Evolutionary conservation across 2,888 invertebrate genomes (phyloP), one percentile per base, ranked within the genome.

Genomic region (Drosophila peninsularis): DNA sequence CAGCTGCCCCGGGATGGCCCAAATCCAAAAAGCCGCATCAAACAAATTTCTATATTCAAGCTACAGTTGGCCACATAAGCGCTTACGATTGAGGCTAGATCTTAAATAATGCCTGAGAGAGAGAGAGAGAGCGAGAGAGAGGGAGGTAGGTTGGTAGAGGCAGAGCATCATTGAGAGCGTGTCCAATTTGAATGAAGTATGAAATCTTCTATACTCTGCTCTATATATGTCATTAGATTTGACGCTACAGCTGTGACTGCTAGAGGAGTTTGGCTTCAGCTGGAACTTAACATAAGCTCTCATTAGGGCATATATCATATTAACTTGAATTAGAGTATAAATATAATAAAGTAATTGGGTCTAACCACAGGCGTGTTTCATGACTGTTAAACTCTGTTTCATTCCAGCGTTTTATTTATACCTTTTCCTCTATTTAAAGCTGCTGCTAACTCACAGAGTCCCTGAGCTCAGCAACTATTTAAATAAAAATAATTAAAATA

Each of bases 1-100:
- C 30, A 24, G 39, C 24, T 45, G 44, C 44, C 69, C 64, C 67
- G 63, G 66, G 47, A 61, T 78, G 79, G 57, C 71, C 69, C 37
- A 78, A 63, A 64, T 78, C 45, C 45, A 32, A 27, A 47, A 50
- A 27, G 42, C 56, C 37, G 62, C 37, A 49, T 47, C 49, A 17
- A 44, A 56, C 27, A 36, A 39, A 49, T 49, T 34, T 30, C 21
- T 61, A 34, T 47, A 58, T 19, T 61, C 13, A 14, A 41, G 45
- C 32, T 10, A 56, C 19, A 53, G 24, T 24, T 53, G 27, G 34
- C 34, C 14, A 19, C 19, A 34, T 27, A 34, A 21, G 17, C 19
- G 13, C 34, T n/a, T 11, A 5, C 37, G n/a, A 55, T 44, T 44
- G 13, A 34, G 56, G 36, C 34, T 14, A 56, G 36, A 56, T 45